These are phyloP conservation scores for Diplodus puntazzo DNA, from an alignment of 2,797 vertebrate genomes.

Conservation along the genomic window DNA sequence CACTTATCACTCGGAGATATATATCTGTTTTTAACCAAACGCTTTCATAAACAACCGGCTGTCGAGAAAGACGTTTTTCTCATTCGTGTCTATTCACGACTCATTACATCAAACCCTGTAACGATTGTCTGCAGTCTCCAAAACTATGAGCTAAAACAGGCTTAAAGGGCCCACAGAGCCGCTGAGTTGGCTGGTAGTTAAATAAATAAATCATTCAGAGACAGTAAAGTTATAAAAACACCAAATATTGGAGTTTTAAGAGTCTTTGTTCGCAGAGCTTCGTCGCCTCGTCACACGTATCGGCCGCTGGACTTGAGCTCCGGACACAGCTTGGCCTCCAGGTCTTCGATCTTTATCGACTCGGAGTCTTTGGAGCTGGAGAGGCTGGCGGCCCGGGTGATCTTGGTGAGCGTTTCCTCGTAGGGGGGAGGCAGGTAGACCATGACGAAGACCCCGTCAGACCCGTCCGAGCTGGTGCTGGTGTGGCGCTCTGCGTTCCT, in stretches of 20 bases:
- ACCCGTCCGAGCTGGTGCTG: conserved; percentile 80
- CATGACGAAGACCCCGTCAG: conserved; percentile 84
- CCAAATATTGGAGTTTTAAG: conserved; percentile 16
- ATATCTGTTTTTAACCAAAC: too few relatives aligned
- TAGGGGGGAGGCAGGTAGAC: conserved; percentile 89
- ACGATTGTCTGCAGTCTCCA: not conserved
- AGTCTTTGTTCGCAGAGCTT: not conserved
- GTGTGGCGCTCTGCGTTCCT: conserved; percentile 72
- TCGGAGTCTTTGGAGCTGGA: conserved; percentile 81
- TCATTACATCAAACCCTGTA: too few relatives aligned
- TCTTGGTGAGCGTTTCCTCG: conserved; percentile 89
- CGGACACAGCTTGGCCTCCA: conserved; percentile 79
- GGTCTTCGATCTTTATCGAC: conserved; percentile 76
- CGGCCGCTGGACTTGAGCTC: conserved; percentile 67
- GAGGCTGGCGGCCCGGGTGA: conserved; percentile 79
- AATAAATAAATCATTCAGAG: conserved; percentile 6
- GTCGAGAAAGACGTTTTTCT: too few relatives aligned
- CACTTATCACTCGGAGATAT: too few relatives aligned
- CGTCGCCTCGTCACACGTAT: conserved; percentile 57
- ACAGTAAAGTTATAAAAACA: conserved; percentile 13
- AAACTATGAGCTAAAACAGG: conserved; percentile 9
- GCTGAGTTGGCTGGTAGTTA: not conserved
- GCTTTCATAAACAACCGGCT: too few relatives aligned
- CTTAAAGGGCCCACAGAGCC: not conserved
- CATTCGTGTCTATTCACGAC: too few relatives aligned